Evolutionary conservation across 2,797 vertebrate genomes (phyloP).

Genomic region (Natrix natrix): DNA sequence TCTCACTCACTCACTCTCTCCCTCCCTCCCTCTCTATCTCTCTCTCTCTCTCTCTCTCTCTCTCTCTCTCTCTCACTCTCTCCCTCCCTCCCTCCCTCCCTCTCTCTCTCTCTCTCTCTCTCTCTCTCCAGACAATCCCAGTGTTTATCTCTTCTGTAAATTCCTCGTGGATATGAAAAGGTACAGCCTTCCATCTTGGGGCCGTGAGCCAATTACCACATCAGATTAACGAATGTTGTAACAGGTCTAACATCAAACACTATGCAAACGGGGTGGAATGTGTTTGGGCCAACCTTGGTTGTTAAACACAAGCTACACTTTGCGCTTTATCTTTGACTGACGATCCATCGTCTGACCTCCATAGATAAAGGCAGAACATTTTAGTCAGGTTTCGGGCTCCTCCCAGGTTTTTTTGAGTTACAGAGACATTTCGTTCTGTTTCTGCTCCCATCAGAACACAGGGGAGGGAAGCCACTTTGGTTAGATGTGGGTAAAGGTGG

Average conservation of each 20-base stretch:
- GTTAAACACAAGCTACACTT: slow-evolving; percentile 12
- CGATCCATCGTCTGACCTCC: slow-evolving; percentile 41
- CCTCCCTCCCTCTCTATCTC: too few species aligned
- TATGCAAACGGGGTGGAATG: background rate
- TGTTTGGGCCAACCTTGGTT: background rate
- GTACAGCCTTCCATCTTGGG: background rate
- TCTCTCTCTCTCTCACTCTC: background rate
- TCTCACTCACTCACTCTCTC: too few species aligned
- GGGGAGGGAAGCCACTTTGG: background rate
- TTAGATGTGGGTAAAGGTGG: background rate
- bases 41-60: background rate
- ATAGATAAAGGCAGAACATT: slow-evolving; percentile 33
- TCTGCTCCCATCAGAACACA: background rate
- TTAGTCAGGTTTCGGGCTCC: background rate
- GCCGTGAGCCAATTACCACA: background rate
- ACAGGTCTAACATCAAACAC: background rate
- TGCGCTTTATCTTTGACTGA: slow-evolving; percentile 38
- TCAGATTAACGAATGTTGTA: background rate
- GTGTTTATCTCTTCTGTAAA: background rate
- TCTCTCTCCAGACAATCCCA: background rate
- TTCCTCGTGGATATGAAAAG: background rate
- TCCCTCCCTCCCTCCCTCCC: too few species aligned
- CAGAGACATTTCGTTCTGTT: background rate
- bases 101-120: background rate
- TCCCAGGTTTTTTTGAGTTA: background rate